phyloP scores from a whole-genome alignment of 2,797 vertebrate genomes.

The Paedocypris micromegethes region DNA sequence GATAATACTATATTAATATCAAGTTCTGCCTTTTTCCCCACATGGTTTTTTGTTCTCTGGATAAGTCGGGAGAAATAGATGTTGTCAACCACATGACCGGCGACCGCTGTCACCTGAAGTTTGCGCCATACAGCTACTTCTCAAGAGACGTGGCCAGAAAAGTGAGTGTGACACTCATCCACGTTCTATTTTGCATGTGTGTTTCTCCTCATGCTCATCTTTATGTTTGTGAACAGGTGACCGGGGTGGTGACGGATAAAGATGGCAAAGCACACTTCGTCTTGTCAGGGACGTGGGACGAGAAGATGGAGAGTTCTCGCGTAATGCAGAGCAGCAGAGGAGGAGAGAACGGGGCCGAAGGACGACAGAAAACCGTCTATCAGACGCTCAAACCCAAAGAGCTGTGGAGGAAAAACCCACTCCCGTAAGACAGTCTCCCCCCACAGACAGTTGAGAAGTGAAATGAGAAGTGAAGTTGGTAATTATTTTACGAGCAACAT shows the following conservation, averaged over 20 bases:
- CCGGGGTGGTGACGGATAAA: slow-evolving; percentile 85
- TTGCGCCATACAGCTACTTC: slow-evolving; percentile 95
- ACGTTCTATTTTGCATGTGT: neutral
- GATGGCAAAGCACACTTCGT: slow-evolving; percentile 85
- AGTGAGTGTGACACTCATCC: slow-evolving; percentile 60
- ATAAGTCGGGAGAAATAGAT: slow-evolving; percentile 91
- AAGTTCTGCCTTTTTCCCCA: neutral
- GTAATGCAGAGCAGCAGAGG: slow-evolving; percentile 72
- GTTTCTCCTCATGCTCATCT: neutral
- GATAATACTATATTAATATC: neutral
- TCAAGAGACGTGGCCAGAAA: slow-evolving; percentile 91
- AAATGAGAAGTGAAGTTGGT: no score
- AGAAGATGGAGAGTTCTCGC: slow-evolving; percentile 92
- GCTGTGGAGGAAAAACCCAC: slow-evolving; percentile 86
- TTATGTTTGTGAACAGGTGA: slow-evolving; percentile 72
- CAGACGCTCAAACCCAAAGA: slow-evolving; percentile 80
- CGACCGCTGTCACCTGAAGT: slow-evolving; percentile 93
- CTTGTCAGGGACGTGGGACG: slow-evolving; percentile 92
- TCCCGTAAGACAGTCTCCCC: slow-evolving; percentile 75
- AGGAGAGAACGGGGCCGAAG: slow-evolving; percentile 79
- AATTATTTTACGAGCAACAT: no score
- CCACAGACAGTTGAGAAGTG: no score
- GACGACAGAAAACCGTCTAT: slow-evolving; percentile 76
- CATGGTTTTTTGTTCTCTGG: neutral
- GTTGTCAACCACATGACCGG: slow-evolving; percentile 89